Base-by-base conservation (phyloP, 1,140 invertebrate species). In the Papilio machaon region DNA sequence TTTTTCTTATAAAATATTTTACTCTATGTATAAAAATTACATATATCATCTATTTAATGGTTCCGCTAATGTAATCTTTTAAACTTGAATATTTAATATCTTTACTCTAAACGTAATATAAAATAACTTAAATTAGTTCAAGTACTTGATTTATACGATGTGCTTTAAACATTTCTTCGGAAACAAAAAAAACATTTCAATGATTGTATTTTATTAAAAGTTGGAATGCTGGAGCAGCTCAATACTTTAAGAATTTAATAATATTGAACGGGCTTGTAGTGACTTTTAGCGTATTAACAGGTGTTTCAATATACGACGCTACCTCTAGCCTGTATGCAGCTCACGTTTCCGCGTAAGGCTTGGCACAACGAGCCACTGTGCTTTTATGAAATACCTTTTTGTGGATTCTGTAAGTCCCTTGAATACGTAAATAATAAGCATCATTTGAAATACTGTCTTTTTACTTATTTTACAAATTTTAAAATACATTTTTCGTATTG, bases 341-440 rank as follows among this genome's bases (percentile, higher is more conserved):
- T 67, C 77, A 79, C 77, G 77, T 64, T 58, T 76, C 8, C 38
- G 58, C 77, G 77, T 10, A 58, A 46, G 54, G 77, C 77, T 43
- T 13, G 76, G 38, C 11, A 79, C 77, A 64, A 64, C 76, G 76
- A 60, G 30, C 43, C 58, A 78, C 58, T 67, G 35, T 64, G 58
- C 77, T 79, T 79, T 67, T 79, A 79, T 79, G 58, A 79, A 79
- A 79, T 79, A 64, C 77, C 77, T 67, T 79, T 64, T 79, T 79
- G 67, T 79, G 38, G 77, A 79, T 79, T 79, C 67, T 58, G 52
- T 64, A 64, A 64, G 76, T 46, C 35, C 58, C 17, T 2, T 38
- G 52, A 43, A 78, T 76, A 38, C 60, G 60, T 9, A 64, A 70
- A 30, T 15, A 15, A 30, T 35, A 35, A 70, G 64, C 23, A 70